A percentile compares a stretch with the other conserved stretches of the same genome.
Evolutionary conservation across 2,113 vertebrate species (phyloP).

Genomic region (Ellobius talpinus): DNA sequence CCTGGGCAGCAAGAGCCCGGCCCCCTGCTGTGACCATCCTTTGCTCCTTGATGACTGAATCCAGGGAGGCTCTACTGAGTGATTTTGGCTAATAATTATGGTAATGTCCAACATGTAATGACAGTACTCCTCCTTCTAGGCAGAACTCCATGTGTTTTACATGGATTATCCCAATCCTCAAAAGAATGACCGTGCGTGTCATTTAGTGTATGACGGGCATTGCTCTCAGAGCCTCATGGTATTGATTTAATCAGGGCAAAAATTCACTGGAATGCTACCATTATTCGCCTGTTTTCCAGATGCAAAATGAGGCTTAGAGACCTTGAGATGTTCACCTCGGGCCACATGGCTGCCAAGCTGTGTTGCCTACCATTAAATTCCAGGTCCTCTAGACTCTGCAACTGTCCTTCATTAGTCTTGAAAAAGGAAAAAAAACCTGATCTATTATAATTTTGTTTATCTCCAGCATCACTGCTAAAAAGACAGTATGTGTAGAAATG

Average conservation of each 20-base stretch:
- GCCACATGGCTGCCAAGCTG: neutral
- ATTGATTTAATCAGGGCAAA: neutral
- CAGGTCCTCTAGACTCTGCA: neutral
- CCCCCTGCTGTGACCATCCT: neutral
- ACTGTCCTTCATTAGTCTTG: neutral
- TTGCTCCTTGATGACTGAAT: neutral
- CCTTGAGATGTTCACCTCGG: neutral
- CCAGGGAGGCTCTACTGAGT: neutral
- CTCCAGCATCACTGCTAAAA: conserved; percentile 40
- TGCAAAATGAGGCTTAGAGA: conserved; percentile 5
- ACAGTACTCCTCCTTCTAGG: neutral
- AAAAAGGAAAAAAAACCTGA: neutral
- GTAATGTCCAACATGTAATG: neutral
- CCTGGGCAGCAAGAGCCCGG: neutral
- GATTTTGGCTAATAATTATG: conserved; percentile 25
- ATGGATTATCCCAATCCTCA: neutral
- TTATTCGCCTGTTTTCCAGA: neutral
- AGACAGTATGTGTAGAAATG: neutral
- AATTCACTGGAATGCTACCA: neutral
- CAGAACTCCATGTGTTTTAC: neutral
- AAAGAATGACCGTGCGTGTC: neutral
- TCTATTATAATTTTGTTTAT: neutral
- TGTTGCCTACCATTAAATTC: neutral
- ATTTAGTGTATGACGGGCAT: neutral
- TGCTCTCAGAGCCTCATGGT: neutral